Evolutionary conservation across 2,113 vertebrate species (phyloP).

Genomic region (Varanus komodoensis): DNA sequence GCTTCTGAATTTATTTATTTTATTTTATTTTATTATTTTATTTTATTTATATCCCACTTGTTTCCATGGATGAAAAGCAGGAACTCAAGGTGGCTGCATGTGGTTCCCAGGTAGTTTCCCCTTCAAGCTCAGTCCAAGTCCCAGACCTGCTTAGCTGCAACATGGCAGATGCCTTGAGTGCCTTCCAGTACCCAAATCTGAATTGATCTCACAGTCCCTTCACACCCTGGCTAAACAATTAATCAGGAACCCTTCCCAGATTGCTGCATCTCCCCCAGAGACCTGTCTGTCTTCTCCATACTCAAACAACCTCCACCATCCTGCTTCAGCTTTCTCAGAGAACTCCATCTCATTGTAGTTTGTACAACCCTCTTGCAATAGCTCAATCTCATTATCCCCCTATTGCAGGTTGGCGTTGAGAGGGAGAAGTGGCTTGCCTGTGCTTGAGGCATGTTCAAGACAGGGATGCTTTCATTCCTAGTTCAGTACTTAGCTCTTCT

Average conservation of each 20-base stretch:
- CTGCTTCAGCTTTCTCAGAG: too few species aligned
- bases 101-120: too few species aligned
- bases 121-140: too few species aligned
- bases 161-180: too few species aligned
- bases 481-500: not conserved
- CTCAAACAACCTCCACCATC: too few species aligned
- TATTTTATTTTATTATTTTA: too few species aligned
- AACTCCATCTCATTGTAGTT: too few species aligned
- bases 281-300: not conserved
- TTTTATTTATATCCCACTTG: too few species aligned
- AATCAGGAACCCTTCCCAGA: not conserved
- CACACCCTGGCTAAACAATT: not conserved
- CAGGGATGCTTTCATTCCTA: not conserved
- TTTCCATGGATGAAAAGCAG: too few species aligned
- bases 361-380: not conserved
- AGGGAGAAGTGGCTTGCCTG: not conserved
- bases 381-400: not conserved
- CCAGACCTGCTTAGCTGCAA: too few species aligned
- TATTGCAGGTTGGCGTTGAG: not conserved
- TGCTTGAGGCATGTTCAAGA: not conserved
- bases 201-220: not conserved
- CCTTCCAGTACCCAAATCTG: not conserved
- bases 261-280: not conserved
- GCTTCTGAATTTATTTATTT: not conserved
- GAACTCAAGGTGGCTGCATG: too few species aligned